Evolutionary conservation across 1,140 invertebrate genomes (phyloP), one percentile per base, ranked within the genome.

Genomic region (Leptinotarsa lineolata): DNA sequence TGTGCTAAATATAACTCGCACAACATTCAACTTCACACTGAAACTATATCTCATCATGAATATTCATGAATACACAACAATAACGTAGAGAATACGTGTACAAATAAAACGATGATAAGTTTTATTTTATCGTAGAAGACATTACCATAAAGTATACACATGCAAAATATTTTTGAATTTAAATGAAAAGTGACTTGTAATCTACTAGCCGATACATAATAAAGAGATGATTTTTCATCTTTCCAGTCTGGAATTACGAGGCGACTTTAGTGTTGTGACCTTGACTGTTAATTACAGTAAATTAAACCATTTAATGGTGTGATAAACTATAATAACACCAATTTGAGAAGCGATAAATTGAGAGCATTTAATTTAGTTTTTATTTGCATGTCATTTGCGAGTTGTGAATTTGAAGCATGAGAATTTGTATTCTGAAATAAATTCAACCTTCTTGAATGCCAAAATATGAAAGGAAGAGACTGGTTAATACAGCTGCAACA

Each of bases 221-320:
- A 67, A 76, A 67, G 65, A 68, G 66, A 45, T 60, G 60, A 73
- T 70, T 76, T 69, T 64, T 58, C 60, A 54, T 65, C 39, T 69
- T 60, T 70, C 63, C 58, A 58, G 65, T 66, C 61, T 66, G 13
- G 46, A 72, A 45, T 61, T 71, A 63, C 69, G 44, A 45, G 16
- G 39, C 30, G 64, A 65, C 58, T 73, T 65, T 59, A 64, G 11
- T 39, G 73, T 48, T 45, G 45, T 48, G 74, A 61, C 77, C 77
- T 79, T 79, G 75, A 77, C 72, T 79, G 71, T 75, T 79, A 79
- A 79, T 79, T 79, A 75, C 69, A 54, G 64, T 74, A 66, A 79
- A 79, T 79, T 79, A 79, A 79, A 79, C 74, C 75, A 71, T 72
- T 79, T 79, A 77, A 77, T 75, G 74, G 77, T 77, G 74, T 75